Conservation (phyloP, 1,140 invertebrate species). For the Atta texana region DNA sequence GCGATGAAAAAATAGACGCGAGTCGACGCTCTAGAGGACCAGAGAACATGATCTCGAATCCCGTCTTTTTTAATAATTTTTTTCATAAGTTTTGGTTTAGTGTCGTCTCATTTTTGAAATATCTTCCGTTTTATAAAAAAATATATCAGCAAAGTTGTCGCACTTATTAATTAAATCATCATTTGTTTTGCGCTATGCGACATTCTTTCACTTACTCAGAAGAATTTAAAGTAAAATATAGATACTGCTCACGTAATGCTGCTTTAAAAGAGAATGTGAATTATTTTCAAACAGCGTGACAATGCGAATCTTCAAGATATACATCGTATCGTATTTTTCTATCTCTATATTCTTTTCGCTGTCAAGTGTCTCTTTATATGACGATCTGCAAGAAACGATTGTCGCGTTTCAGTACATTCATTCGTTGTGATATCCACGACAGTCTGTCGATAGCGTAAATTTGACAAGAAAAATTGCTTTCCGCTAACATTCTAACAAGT, state of each 20-base stretch:
- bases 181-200: background rate
- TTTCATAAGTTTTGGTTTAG: conserved; percentile 6
- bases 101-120: background rate
- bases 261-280: conserved; percentile 17
- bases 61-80: background rate
- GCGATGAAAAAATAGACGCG: conserved; percentile 51
- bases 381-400: conserved; percentile 54
- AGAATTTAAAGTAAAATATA: conserved; percentile 19
- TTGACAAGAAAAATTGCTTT: conserved; percentile 60
- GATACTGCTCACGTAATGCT: conserved; percentile 18
- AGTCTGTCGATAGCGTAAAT: conserved; percentile 54
- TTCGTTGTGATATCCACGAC: conserved; percentile 36
- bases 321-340: conserved; percentile 31
- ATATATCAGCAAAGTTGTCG: background rate
- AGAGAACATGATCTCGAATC: conserved; percentile 39
- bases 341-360: conserved; percentile 12
- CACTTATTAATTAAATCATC: conserved; percentile 41
- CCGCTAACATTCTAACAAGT: conserved; percentile 35
- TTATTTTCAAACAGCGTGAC: conserved; percentile 44
- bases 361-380: conserved; percentile 57
- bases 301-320: conserved; percentile 20
- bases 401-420: conserved; percentile 39
- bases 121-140: background rate
- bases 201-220: background rate
- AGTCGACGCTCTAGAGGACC: background rate